phyloP scores from a whole-genome alignment of 2,113 vertebrate species.

The Ciconia boyciana region DNA sequence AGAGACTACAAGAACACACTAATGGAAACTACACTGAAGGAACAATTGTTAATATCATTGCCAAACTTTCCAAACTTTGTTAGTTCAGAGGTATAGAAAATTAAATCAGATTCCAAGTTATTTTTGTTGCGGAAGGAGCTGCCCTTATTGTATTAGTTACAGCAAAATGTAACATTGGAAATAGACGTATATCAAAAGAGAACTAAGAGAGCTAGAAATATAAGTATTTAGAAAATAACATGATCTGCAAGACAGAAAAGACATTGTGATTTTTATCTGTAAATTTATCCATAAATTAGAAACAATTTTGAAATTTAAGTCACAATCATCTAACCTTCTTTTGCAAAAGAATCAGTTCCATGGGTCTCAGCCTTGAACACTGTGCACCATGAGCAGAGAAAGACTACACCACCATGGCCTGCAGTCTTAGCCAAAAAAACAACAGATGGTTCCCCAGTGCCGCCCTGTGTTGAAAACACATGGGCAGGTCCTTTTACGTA shows the following conservation, averaged over 20 bases:
- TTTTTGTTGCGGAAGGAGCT: neutral
- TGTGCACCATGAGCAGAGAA: rapidly evolving
- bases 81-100: neutral
- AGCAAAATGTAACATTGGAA: neutral
- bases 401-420: no score
- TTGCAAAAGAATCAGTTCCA: neutral
- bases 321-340: neutral
- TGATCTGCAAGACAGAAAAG: neutral
- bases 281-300: neutral
- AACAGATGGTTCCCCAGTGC: neutral
- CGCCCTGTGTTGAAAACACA: neutral
- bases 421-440: neutral
- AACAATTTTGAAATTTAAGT: neutral
- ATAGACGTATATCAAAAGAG: neutral
- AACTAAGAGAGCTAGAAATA: neutral
- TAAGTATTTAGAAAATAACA: neutral
- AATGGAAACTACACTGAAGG: neutral
- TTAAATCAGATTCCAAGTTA: neutral
- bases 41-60: neutral
- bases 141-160: neutral
- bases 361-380: neutral
- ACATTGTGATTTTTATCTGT: neutral
- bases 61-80: neutral
- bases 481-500: rapidly evolving
- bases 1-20: neutral